Evolutionary conservation across 2,113 vertebrate species (phyloP).

Genomic region (Suncus etruscus): DNA sequence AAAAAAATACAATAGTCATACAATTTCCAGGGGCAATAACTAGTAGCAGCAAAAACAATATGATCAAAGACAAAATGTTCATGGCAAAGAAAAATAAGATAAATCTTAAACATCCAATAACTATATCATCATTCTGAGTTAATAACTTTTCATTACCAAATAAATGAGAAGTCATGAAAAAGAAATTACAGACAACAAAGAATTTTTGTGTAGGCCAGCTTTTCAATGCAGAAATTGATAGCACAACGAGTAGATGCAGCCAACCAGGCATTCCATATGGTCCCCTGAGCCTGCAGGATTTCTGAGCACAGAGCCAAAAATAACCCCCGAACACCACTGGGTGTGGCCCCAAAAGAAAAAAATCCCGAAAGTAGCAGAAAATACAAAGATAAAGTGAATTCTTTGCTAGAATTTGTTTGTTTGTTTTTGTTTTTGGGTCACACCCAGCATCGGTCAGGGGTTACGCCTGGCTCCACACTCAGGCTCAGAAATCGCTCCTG

Average conservation of each 20-base stretch:
- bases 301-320: too few species aligned
- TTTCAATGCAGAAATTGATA: neutral
- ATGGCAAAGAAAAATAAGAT: neutral
- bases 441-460: too few species aligned
- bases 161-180: slow-evolving; percentile 23
- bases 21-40: neutral
- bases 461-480: too few species aligned
- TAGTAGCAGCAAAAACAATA: neutral
- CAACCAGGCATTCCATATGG: too few species aligned
- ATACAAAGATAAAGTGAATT: slow-evolving; percentile 55
- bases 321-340: too few species aligned
- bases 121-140: neutral
- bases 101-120: slow-evolving; percentile 5
- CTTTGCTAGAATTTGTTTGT: neutral
- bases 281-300: too few species aligned
- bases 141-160: slow-evolving; percentile 53
- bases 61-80: slow-evolving; percentile 8
- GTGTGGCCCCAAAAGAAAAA: too few species aligned
- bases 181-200: neutral
- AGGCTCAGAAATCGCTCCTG: too few species aligned
- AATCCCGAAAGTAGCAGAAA: neutral
- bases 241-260: too few species aligned
- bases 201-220: neutral
- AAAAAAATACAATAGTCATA: neutral
- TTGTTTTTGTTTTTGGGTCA: too few species aligned